Evolutionary conservation across 2,888 invertebrate species (phyloP), one percentile per base, ranked within the genome.

Genomic region (Lissocephala sabroskyi): DNA sequence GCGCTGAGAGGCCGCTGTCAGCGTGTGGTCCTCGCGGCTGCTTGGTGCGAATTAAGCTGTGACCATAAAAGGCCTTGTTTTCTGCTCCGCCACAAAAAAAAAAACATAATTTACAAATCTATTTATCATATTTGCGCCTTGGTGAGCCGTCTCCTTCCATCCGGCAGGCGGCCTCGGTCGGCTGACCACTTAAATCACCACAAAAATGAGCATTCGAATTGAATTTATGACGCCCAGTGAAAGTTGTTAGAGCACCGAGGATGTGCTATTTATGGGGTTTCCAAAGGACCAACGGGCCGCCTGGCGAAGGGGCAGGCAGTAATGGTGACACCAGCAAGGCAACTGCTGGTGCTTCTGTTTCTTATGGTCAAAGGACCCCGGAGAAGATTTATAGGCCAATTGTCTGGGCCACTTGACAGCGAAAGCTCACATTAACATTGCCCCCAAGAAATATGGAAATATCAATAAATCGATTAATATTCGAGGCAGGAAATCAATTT

Each of bases 141-240:
- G 52, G 36, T 54, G 58, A 58, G 55, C 60, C 52, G 35, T n/a
- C 40, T 10, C 33, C 17, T 23, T 26, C 26, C 11, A 17, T 9
- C 19, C 10, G 10, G 28, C 26, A 28, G 44, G 6, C 19, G 39
- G 18, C 45, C 42, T 16, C 28, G 30, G 51, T 49, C 60, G 68
- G 56, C 55, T 75, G 76, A 75, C 73, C 71, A 71, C 71, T 75
- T 76, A 73, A 73, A 68, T 73, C 68, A 73, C 76, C 71, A 75
- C 76, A 60, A 53, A 49, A 70, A 73, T 68, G 57, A 67, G 55
- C 73, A 73, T 75, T 73, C 71, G 73, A 73, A 73, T 73, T 73
- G 66, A 73, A 73, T 75, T 73, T 73, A 73, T 73, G 71, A 66
- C 76, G 66, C 66, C 52, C n/a, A n/a, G 47, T 50, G 45, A 58